Evolutionary conservation across 2,113 vertebrate genomes (phyloP), one percentile per base, ranked within the genome.

Genomic region (Gymnogyps californianus): DNA sequence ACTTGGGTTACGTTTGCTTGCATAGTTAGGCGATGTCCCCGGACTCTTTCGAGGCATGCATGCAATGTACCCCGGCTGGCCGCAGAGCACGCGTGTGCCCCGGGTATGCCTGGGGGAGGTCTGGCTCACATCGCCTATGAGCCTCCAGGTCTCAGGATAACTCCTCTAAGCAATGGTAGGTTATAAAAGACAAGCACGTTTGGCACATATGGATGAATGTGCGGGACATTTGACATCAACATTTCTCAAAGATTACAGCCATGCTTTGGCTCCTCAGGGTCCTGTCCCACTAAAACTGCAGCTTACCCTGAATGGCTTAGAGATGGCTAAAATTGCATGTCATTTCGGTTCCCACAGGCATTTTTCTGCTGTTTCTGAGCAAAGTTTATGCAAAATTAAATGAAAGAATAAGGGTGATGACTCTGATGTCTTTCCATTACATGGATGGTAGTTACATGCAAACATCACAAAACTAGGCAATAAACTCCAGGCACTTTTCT

Each of bases 301-400:
- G 69, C 57, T 95, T 29, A 58, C 54, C 19, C 28, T 5, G 16
- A 66, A 47, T 36, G 54, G 40, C 66, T 83, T 4, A 6, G 58
- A 51, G 70, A 61, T 21, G 32, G 62, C 78, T 90, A 62, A 74
- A 94, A 62, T 5, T 66, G 67, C 40, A 19, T 69, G 51, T 17
- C 69, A 17, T 40, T 83, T 66, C 71, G 61, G 34, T 5, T 86
- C 75, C 84, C 84, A 59, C 13, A 1, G 13, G 75, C 64, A 64
- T 20, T 85, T 70, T 42, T 67, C 78, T 83, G 44, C 28, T 74
- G 71, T 67, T 93, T 93, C 91, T 90, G 52, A 89, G 67, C 61
- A 61, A 91, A 84, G 80, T 59, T 88, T 34, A 93, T 42, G 59
- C 58, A 97, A 83, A 91, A 94, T 77, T 82, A 91, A 91, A 66